These are phyloP conservation scores for Antheraea mylitta DNA, from an alignment of 1,140 invertebrate genomes.

Conservation along the genomic window DNA sequence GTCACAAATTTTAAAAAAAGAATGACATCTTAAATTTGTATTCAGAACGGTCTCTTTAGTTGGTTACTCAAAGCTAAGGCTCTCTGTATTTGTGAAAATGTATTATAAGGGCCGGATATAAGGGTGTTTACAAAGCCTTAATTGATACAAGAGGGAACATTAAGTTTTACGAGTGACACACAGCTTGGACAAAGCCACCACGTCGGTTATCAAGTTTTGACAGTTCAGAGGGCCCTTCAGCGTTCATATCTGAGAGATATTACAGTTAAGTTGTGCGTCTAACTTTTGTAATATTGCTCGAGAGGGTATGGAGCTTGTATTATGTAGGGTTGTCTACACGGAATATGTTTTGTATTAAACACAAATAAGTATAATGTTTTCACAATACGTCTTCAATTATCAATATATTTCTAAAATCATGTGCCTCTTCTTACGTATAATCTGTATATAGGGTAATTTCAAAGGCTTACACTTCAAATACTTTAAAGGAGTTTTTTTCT, in stretches of 20 bases:
- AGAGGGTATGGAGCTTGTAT: slow-evolving; percentile 41
- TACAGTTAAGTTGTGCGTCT: slow-evolving; percentile 39
- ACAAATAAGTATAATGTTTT: too few species aligned
- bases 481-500: too few species aligned
- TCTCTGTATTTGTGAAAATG: background rate
- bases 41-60: background rate
- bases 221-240: slow-evolving; percentile 11
- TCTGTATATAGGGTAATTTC: too few species aligned
- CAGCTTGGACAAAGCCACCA: slow-evolving; percentile 8
- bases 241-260: slow-evolving; percentile 36
- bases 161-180: slow-evolving; percentile 7
- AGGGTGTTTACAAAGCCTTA: slow-evolving; percentile 5
- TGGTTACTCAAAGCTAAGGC: background rate
- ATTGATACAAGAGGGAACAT: slow-evolving; percentile 10
- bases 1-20: too few species aligned
- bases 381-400: too few species aligned
- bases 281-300: slow-evolving; percentile 68
- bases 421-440: too few species aligned
- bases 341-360: background rate
- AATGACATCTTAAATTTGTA: background rate
- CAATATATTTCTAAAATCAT: too few species aligned
- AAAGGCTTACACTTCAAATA: too few species aligned
- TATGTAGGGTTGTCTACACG: slow-evolving; percentile 3
- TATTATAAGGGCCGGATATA: background rate
- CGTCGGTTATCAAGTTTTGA: slow-evolving; percentile 10